Evolutionary conservation across 2,888 invertebrate species (phyloP).

Genomic region (Agrotis segetum): DNA sequence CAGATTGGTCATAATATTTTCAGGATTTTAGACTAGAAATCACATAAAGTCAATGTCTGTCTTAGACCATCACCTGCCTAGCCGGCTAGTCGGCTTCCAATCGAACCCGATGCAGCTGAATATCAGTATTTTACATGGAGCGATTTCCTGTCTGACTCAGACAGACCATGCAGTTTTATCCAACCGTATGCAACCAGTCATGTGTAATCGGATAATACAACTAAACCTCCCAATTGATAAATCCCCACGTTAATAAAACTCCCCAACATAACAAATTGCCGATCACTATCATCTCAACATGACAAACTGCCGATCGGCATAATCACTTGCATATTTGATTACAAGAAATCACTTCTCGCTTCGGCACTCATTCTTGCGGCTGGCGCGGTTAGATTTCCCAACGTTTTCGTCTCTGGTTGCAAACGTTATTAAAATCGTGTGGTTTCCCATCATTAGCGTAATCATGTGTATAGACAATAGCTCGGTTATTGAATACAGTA

Average conservation of each 20-base stretch:
- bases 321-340: constrained; percentile 6
- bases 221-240: constrained; percentile 1
- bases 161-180: background rate
- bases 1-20: too few relatives aligned
- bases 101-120: too few relatives aligned
- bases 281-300: background rate
- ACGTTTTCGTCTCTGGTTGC: constrained; percentile 26
- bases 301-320: constrained; percentile 8
- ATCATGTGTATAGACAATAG: constrained; percentile 48
- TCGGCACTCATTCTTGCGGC: constrained; percentile 33
- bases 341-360: constrained; percentile 36
- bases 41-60: background rate
- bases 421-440: constrained; percentile 32
- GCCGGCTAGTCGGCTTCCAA: too few relatives aligned
- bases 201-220: background rate
- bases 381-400: constrained; percentile 33
- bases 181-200: background rate
- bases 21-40: background rate
- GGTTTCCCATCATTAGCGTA: constrained; percentile 48
- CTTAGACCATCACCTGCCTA: too few relatives aligned
- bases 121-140: too few relatives aligned
- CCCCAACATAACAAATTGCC: background rate
- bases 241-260: background rate
- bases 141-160: too few relatives aligned
- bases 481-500: constrained; percentile 34